phyloP scores from a whole-genome alignment of 2,113 vertebrate species.

The Corythoichthys haematopterus region DNA sequence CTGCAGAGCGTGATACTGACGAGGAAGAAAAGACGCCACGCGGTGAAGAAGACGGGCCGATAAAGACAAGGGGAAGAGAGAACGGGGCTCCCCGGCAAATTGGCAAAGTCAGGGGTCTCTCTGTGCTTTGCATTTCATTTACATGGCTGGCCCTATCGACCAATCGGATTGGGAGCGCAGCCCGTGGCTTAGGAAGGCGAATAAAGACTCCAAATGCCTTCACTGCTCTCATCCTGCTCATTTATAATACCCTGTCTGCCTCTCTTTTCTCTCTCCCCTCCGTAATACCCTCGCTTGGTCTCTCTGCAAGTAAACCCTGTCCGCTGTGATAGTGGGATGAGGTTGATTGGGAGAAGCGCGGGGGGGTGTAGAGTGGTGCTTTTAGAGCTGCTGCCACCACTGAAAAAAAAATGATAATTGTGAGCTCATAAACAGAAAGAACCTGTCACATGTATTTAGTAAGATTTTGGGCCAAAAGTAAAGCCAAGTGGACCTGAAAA shows the following conservation, averaged over 20 bases:
- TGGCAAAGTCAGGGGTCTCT: constrained; percentile 63
- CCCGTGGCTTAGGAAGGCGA: constrained; percentile 69
- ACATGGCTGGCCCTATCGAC: constrained; percentile 68
- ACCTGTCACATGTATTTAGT: background rate
- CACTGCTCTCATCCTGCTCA: constrained; percentile 69
- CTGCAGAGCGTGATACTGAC: constrained; percentile 45
- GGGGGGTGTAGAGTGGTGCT: background rate
- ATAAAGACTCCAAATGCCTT: constrained; percentile 74
- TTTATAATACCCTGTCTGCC: constrained; percentile 71
- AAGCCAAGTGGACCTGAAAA: background rate
- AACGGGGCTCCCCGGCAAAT: constrained; percentile 51
- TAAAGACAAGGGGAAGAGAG: constrained; percentile 55
- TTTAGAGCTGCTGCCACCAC: constrained; percentile 35
- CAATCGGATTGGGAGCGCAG: constrained; percentile 73
- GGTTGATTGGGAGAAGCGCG: constrained; percentile 5
- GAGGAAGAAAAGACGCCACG: constrained; percentile 41
- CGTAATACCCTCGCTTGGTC: constrained; percentile 66
- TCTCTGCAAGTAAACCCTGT: constrained; percentile 66
- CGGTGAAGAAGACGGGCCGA: constrained; percentile 51
- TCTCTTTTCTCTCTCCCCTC: constrained; percentile 63
- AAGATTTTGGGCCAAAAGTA: background rate
- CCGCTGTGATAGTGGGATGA: constrained; percentile 64
- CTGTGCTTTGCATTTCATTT: constrained; percentile 75
- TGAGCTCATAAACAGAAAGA: background rate
- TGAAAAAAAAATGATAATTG: constrained; percentile 19